Evolutionary conservation across 2,888 invertebrate genomes (phyloP).

Genomic region (Nezara viridula): DNA sequence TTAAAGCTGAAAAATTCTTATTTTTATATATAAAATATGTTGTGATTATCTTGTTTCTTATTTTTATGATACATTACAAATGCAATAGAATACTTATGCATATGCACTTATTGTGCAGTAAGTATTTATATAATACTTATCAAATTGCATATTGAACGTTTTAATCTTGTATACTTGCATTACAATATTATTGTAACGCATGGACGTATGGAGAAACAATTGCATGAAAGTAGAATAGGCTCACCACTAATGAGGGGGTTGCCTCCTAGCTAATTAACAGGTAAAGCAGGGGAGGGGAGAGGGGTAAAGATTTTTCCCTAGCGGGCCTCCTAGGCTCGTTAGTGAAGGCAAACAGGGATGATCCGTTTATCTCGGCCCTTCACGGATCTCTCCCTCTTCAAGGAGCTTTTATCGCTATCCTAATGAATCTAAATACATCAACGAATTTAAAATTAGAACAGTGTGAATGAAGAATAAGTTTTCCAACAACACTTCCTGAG

Average conservation of each 20-base stretch:
- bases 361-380: conserved; percentile 19
- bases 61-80: no score
- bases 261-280: conserved; percentile 32
- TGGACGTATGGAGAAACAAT: background rate
- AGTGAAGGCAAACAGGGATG: conserved; percentile 16
- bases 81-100: no score
- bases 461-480: background rate
- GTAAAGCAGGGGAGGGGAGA: background rate
- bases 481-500: background rate
- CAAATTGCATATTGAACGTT: no score
- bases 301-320: background rate
- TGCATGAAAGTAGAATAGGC: background rate
- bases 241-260: background rate
- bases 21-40: no score
- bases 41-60: no score
- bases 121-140: no score
- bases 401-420: conserved; percentile 7
- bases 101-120: no score
- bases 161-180: no score
- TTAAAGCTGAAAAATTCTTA: no score
- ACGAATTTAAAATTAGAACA: conserved; percentile 16
- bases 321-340: background rate
- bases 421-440: conserved; percentile 21
- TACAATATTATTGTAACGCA: background rate
- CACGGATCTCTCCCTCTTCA: background rate